These are phyloP conservation scores for Cabera pusaria DNA, from an alignment of 2,888 invertebrate genomes.

Conservation along the genomic window DNA sequence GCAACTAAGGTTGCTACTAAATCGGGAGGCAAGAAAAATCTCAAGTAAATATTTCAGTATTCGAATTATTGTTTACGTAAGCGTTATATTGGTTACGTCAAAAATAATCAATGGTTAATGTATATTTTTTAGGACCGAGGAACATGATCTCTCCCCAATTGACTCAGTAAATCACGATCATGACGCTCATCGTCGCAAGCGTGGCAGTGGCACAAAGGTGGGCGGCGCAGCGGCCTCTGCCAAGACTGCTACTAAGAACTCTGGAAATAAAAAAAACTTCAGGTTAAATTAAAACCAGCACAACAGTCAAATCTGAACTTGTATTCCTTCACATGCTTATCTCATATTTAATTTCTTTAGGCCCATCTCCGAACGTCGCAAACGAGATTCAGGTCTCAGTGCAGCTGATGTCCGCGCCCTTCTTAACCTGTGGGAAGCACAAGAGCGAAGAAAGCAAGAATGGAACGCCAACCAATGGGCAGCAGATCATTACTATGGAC, in stretches of 20 bases:
- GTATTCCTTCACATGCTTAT: constrained; percentile 16
- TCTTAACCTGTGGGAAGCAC: constrained; percentile 84
- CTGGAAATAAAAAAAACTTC: constrained; percentile 75
- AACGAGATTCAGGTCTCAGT: constrained; percentile 84
- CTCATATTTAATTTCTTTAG: constrained; percentile 40
- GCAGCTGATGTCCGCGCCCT: constrained; percentile 85
- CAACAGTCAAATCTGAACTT: constrained; percentile 1
- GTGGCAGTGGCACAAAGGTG: constrained; percentile 72
- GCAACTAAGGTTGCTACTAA: constrained; percentile 78
- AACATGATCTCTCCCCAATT: constrained; percentile 59
- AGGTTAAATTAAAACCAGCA: constrained; percentile 51
- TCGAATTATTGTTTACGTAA: no score
- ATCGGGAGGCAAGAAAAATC: constrained; percentile 72
- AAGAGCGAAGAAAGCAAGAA: constrained; percentile 79
- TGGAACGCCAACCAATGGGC: constrained; percentile 74
- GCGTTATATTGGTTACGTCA: no score
- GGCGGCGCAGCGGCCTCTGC: constrained; percentile 75
- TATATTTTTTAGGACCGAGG: constrained; percentile 55
- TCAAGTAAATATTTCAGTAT: constrained; percentile 56
- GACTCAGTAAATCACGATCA: constrained; percentile 59
- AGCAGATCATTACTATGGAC: constrained; percentile 67
- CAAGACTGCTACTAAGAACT: constrained; percentile 73
- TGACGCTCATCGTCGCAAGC: constrained; percentile 64
- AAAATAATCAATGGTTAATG: no score
- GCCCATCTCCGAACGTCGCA: constrained; percentile 78